Conservation (phyloP, 2,113 vertebrate genomes). For the Mungos mungo region DNA sequence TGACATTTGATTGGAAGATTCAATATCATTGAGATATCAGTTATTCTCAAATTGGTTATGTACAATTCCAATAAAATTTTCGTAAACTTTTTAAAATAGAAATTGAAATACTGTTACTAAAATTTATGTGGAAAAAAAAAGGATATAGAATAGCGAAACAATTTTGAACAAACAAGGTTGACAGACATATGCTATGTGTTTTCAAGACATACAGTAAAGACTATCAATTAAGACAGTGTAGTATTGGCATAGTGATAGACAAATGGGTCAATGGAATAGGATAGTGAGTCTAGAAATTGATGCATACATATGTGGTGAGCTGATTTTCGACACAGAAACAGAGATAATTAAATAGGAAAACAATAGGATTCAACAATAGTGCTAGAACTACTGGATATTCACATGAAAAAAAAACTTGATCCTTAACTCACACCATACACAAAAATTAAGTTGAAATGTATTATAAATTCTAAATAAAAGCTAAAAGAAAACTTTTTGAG, state of each 20-base stretch:
- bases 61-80: not conserved
- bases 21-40: not conserved
- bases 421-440: not conserved
- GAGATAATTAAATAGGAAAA: not conserved
- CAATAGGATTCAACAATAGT: not conserved
- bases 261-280: not conserved
- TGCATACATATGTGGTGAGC: not conserved
- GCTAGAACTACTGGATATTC: not conserved
- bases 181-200: not conserved
- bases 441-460: not conserved
- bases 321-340: not conserved
- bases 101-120: not conserved
- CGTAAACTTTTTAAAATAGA: not conserved
- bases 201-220: not conserved
- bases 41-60: not conserved
- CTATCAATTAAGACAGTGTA: not conserved
- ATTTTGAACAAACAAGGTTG: not conserved
- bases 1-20: not conserved
- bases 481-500: not conserved
- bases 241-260: not conserved
- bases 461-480: not conserved
- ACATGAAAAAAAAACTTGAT: not conserved
- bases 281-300: not conserved
- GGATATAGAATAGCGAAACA: not conserved
- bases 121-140: not conserved